phyloP scores from a whole-genome alignment of 2,797 vertebrate genomes.

The Meda fulgida region DNA sequence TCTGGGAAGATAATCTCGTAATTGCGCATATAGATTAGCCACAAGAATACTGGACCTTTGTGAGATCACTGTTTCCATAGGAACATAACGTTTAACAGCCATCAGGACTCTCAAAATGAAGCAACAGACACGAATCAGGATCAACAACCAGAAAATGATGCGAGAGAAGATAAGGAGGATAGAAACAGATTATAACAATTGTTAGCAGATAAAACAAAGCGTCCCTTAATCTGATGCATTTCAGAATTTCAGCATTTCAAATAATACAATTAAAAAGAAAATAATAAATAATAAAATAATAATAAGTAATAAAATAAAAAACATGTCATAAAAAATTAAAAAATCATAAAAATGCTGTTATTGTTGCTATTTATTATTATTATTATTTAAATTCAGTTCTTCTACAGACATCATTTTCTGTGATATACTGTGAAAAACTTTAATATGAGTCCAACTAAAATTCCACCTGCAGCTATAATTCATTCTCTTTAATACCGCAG shows the following conservation, averaged over 20 bases:
- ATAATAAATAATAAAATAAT: background rate
- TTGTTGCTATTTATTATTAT: background rate
- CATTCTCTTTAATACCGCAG: background rate
- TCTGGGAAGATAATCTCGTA: constrained; percentile 54
- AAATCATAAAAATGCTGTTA: background rate
- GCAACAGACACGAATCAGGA: constrained; percentile 41
- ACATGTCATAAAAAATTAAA: too few species aligned
- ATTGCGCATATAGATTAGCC: constrained; percentile 58
- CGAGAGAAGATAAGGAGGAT: background rate
- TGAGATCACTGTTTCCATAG: constrained; percentile 75
- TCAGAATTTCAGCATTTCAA: too few species aligned
- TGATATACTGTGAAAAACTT: background rate
- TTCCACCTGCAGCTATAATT: background rate
- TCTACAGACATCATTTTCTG: background rate
- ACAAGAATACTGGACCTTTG: constrained; percentile 69
- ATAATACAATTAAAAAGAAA: too few species aligned
- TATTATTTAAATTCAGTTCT: background rate
- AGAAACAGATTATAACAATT: background rate
- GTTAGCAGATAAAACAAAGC: background rate
- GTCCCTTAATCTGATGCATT: background rate
- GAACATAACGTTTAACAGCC: constrained; percentile 67
- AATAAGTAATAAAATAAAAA: background rate
- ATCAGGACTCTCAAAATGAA: constrained; percentile 62
- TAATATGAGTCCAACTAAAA: background rate
- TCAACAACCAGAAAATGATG: constrained; percentile 23